Percentiles rank a stretch among this genome's conserved stretches.
Conservation (phyloP, 2,888 invertebrate species). For the Agelastica alni region DNA sequence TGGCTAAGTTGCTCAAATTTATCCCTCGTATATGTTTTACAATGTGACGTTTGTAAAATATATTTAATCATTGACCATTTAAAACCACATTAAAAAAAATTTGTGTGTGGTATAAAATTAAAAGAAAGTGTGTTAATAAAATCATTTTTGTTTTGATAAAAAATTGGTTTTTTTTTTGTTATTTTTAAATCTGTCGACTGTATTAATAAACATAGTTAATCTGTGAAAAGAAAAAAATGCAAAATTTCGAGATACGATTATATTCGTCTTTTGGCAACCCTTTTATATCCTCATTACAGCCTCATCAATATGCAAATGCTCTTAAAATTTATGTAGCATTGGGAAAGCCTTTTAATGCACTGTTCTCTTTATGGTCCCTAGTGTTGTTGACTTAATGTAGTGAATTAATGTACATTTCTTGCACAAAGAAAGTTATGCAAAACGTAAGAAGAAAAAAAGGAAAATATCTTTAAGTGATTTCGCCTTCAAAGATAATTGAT, state of each 20-base stretch:
- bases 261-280: background rate
- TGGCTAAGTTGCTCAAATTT: too few species aligned
- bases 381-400: slow-evolving; percentile 27
- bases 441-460: slow-evolving; percentile 3
- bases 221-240: too few species aligned
- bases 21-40: too few species aligned
- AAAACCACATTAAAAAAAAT: too few species aligned
- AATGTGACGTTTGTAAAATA: too few species aligned
- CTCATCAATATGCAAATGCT: slow-evolving; percentile 28
- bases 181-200: too few species aligned
- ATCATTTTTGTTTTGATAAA: too few species aligned
- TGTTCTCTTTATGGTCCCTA: slow-evolving; percentile 20
- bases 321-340: slow-evolving; percentile 23
- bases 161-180: too few species aligned
- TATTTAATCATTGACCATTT: too few species aligned
- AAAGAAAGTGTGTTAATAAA: too few species aligned
- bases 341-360: slow-evolving; percentile 19
- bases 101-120: too few species aligned
- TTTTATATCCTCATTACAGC: slow-evolving; percentile 17
- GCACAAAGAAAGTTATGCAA: slow-evolving; percentile 2
- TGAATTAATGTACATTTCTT: slow-evolving; percentile 28
- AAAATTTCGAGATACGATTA: background rate
- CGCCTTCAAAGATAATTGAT: slow-evolving; percentile 8
- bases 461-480: slow-evolving; percentile 7
- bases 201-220: too few species aligned